Evolutionary conservation across 2,797 vertebrate genomes (phyloP).

Genomic region (Coendou prehensilis): DNA sequence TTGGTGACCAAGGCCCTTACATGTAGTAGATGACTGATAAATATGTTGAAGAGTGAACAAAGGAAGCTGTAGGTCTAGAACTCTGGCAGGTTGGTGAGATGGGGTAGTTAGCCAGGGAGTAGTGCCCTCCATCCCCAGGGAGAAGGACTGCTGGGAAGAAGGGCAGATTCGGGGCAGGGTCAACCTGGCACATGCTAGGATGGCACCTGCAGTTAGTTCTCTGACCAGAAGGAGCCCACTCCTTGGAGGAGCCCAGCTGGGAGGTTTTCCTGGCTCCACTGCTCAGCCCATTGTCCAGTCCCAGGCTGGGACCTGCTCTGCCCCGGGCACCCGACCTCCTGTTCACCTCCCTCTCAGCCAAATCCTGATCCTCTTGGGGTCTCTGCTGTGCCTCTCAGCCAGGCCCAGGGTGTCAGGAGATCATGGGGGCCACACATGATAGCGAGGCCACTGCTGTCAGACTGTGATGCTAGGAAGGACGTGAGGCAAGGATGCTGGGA

Average conservation of each 20-base stretch:
- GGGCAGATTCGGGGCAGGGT: background rate
- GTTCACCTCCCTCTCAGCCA: too few species aligned
- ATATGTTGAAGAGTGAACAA: background rate
- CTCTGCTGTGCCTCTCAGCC: background rate
- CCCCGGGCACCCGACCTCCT: background rate
- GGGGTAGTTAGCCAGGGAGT: background rate
- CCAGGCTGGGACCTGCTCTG: background rate
- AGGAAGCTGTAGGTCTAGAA: background rate
- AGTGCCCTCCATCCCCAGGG: background rate
- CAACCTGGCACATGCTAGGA: background rate
- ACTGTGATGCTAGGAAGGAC: too few species aligned
- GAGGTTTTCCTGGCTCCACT: background rate
- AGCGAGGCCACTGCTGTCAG: background rate
- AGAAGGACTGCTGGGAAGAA: background rate
- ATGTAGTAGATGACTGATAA: background rate
- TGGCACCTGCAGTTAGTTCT: background rate
- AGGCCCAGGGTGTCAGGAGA: background rate
- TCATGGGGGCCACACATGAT: background rate
- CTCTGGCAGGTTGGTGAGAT: background rate
- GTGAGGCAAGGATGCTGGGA: background rate
- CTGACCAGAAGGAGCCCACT: background rate
- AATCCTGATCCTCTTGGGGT: background rate
- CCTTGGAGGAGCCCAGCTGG: background rate
- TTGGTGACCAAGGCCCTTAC: background rate
- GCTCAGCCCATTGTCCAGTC: background rate